Evolutionary conservation across 2,113 vertebrate species (phyloP), one percentile per base, ranked within the genome.

Genomic region (Oncorhynchus kisutch): DNA sequence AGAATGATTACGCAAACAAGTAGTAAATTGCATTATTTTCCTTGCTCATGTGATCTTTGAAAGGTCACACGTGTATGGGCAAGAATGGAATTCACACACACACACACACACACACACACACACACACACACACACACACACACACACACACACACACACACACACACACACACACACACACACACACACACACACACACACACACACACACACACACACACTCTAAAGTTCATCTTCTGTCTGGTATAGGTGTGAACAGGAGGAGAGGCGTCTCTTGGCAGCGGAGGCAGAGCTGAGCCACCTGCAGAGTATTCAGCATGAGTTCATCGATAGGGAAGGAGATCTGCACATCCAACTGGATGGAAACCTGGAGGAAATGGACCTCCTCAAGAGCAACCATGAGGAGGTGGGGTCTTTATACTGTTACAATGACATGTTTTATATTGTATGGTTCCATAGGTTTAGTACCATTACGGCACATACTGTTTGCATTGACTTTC

Each of bases 321-420:
- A 14, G 54, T 20, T 57, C 6, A 14, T 57, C 14, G 4, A 20
- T 14, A 14, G 54, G 54, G 54, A 57, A 20, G 18, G 54, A 20
- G 92, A 94, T 78, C 80, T 94, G 82, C 92, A 94, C 87, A 90
- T 90, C 84, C 91, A 94, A 89, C 89, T 93, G 0, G 92, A 95
- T 81, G 88, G 67, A 2, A 81, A 93, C 74, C 92, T 90, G 39
- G 93, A 94, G 68, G 91, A 92, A 75, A 75, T 93, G 81, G 83
- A 90, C 0, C 73, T 88, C 24, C 89, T 94, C 78, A 94, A 91
- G 91, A 94, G 91, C 84, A 91, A 83, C 68, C 93, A 94, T 0
- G 90, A 90, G 22, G 92, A 94, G 88, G 93, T 78, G 24, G 12
- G 77, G 4, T 20, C 54, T 4, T 57, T 20, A 57, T 20, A 6